Evolutionary conservation across 2,797 vertebrate species (phyloP).

Genomic region (Argentina silus): DNA sequence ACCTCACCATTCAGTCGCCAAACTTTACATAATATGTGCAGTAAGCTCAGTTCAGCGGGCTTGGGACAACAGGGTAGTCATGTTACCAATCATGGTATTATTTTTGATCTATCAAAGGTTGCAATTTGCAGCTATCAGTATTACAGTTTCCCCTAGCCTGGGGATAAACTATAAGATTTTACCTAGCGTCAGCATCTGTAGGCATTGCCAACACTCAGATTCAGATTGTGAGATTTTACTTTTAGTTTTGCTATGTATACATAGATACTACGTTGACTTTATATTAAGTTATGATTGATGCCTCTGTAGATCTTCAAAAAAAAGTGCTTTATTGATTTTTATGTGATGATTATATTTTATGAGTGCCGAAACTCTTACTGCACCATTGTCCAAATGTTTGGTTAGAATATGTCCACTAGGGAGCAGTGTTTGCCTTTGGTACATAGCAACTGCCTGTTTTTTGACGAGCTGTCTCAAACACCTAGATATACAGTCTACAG

Average conservation of each 20-base stretch:
- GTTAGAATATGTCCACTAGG: constrained; percentile 67
- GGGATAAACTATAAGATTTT: constrained; percentile 52
- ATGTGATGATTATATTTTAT: constrained; percentile 48
- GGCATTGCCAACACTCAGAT: constrained; percentile 52
- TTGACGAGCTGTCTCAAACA: constrained; percentile 14
- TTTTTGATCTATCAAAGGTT: constrained; percentile 59
- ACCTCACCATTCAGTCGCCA: constrained; percentile 24
- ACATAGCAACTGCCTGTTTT: constrained; percentile 61
- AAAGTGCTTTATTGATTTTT: constrained; percentile 55
- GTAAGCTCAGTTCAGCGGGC: constrained; percentile 33
- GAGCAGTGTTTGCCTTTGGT: constrained; percentile 69
- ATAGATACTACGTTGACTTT: constrained; percentile 63
- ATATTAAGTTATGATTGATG: constrained; percentile 72
- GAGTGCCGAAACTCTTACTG: constrained; percentile 49
- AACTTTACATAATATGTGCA: constrained; percentile 30
- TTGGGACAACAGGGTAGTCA: constrained; percentile 47
- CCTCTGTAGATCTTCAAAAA: constrained; percentile 58
- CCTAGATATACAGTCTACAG: not conserved
- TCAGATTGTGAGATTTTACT: constrained; percentile 50
- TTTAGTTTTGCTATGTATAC: constrained; percentile 45
- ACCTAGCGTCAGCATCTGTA: constrained; percentile 53
- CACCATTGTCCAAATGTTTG: constrained; percentile 34
- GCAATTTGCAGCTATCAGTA: constrained; percentile 70
- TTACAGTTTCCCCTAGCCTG: constrained; percentile 57
- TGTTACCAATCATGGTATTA: constrained; percentile 68